Conservation (phyloP, 1,140 invertebrate species). For the Vanessa atalanta region DNA sequence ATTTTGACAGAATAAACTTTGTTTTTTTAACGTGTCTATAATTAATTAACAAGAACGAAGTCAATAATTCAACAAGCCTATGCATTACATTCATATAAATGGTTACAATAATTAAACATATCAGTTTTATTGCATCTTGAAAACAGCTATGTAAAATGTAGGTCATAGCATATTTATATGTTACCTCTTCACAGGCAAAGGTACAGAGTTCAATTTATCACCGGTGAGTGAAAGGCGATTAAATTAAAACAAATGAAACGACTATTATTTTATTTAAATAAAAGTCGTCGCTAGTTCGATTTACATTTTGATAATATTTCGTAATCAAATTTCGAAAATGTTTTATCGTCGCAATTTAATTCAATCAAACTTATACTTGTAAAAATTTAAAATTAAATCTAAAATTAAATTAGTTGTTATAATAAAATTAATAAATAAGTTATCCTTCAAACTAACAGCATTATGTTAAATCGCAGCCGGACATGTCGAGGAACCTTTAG, state of each 20-base stretch:
- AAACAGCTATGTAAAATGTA: conserved; percentile 2
- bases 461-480: conserved; percentile 46
- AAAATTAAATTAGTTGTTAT: not conserved
- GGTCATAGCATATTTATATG: conserved; percentile 18
- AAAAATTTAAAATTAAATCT: conserved; percentile 12
- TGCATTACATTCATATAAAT: not conserved
- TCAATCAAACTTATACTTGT: not conserved
- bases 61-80: no score
- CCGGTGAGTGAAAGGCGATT: conserved; percentile 11
- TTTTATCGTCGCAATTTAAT: not conserved
- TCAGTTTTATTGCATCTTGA: not conserved
- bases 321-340: no score
- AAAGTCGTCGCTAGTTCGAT: no score
- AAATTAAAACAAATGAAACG: not conserved
- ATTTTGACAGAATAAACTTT: no score
- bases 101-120: not conserved
- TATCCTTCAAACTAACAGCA: conserved; percentile 26
- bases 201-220: conserved; percentile 22
- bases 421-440: not conserved
- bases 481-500: conserved; percentile 62
- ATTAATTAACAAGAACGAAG: no score
- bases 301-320: no score
- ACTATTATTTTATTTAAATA: not conserved
- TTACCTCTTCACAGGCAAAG: conserved; percentile 9
- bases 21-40: no score